Evolutionary conservation across 2,113 vertebrate species (phyloP), one percentile per base, ranked within the genome.

Genomic region (Artemisiospiza belli): DNA sequence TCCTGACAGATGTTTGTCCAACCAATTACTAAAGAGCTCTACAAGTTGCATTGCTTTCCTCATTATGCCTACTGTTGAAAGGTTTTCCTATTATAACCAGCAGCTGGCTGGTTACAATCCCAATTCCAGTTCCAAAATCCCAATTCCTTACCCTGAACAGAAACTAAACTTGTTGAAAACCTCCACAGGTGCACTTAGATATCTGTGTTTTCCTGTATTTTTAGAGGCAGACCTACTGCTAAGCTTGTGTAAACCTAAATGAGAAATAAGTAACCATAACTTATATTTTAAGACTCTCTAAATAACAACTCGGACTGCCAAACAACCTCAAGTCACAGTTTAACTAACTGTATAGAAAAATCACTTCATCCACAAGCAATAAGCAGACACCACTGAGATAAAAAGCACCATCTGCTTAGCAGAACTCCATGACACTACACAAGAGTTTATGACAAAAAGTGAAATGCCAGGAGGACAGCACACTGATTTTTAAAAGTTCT

Each of bases 381-480:
- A 94, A 72, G 77, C n/a, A 94, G 75, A 51, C 28, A 83, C 92
- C 72, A 61, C 44, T 74, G 93, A 88, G 92, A 92, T 21, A 77
- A 96, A 90, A 88, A 1, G 5, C 61, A 89, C 85, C 94, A 95
- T 95, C 94, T 96, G 88, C 76, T 93, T 83, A 84, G 57, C 57
- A 75, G 80, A 90, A 77, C 52, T 75, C 88, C 66, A 44, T 54
- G 88, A 90, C 76, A 68, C 55, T 41, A 70, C 19, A 49, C 52
- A 82, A 90, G 41, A 54, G 64, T 78, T 95, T 82, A 89, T 70
- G 63, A 88, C 46, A 80, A 77, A n/a, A 87, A 96, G 23, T 55
- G 55, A 89, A 91, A 93, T 68, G 49, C 68, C 80, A 85, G 61
- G 62, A 95, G 69, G 54, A 93, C 95, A 96, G 83, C 41, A 87